Base-by-base conservation (phyloP, 2,888 invertebrate genomes). In the Drosophila cognata region DNA sequence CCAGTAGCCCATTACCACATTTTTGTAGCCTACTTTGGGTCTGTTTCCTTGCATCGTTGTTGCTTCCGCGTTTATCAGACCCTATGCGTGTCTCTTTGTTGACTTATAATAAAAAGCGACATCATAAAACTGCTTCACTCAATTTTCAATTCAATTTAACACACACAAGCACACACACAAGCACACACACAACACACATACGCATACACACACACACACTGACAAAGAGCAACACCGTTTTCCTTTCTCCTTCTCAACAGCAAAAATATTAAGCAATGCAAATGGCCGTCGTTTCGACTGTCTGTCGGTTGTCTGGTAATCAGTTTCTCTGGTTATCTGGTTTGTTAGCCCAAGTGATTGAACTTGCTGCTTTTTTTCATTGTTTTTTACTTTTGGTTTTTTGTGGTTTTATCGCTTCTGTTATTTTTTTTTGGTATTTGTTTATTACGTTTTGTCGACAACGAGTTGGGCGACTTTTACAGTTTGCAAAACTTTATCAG, bases 141-240 rank as follows among this genome's bases (percentile, higher is more conserved):
- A 81, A 81, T 81, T 81, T 81, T 82, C 78, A 81, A 81, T 81
- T 77, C 70, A 77, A 77, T 78, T 77, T 78, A 46, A 8, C 21
- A 46, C 25, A 16, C 61, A 38, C 36, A 50, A 18, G 28, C 25
- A 58, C 52, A 36, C 31, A 53, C 28, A 46, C n/a, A n/a, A 4
- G 3, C 2, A 18, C 16, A 36, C 16, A 16, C 36, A 36, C 36
- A 36, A 13, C 35, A 35, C 13, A 35, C 13, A 1, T 4, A 8
- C 69, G 57, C 70, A 41, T 4, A 41, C 4, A 5, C 60, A 38
- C 31, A 43, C 29, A 35, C 35, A 53, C 28, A 35, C 25, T 21
- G 33, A 35, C 50, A 51, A n/a, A 10, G 48, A 6, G 29, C 16
- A n/a, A 10, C 56, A 25, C 25, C 28, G 8, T 7, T 55, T 56